Conservation (phyloP, 1,140 invertebrate species). For the Sycophila sp. region DNA sequence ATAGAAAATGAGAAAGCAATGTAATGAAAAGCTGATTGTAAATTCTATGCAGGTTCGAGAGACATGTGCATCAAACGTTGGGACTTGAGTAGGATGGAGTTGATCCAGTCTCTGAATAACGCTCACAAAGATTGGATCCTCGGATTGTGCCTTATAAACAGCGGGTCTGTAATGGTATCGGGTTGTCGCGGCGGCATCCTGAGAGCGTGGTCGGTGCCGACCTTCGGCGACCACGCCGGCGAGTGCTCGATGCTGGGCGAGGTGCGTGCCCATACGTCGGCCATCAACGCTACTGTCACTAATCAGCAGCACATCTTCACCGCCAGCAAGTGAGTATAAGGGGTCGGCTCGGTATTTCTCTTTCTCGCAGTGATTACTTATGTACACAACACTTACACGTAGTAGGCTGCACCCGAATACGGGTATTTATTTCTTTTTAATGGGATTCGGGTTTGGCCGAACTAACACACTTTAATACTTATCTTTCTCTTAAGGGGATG, state of each 20-base stretch:
- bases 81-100: conserved; percentile 76
- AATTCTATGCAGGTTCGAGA: conserved; percentile 68
- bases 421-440: not conserved
- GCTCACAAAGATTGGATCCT: conserved; percentile 92
- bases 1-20: too few species aligned
- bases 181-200: conserved; percentile 82
- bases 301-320: conserved; percentile 82
- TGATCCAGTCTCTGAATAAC: conserved; percentile 82
- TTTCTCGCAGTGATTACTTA: conserved; percentile 2
- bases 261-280: conserved; percentile 77
- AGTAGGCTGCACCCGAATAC: conserved; percentile 8
- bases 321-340: conserved; percentile 75
- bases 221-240: conserved; percentile 48
- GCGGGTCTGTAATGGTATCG: conserved; percentile 73
- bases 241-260: conserved; percentile 74
- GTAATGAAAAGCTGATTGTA: too few species aligned
- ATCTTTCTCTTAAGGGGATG: conserved; percentile 14
- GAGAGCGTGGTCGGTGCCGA: conserved; percentile 66
- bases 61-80: conserved; percentile 92
- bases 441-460: conserved; percentile 9
- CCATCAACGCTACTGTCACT: conserved; percentile 81
- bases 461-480: conserved; percentile 6
- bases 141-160: conserved; percentile 76
- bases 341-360: conserved; percentile 18
- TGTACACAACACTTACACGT: too few species aligned